phyloP scores from a whole-genome alignment of 2,888 invertebrate species.

The Lasioglossum calceatum region DNA sequence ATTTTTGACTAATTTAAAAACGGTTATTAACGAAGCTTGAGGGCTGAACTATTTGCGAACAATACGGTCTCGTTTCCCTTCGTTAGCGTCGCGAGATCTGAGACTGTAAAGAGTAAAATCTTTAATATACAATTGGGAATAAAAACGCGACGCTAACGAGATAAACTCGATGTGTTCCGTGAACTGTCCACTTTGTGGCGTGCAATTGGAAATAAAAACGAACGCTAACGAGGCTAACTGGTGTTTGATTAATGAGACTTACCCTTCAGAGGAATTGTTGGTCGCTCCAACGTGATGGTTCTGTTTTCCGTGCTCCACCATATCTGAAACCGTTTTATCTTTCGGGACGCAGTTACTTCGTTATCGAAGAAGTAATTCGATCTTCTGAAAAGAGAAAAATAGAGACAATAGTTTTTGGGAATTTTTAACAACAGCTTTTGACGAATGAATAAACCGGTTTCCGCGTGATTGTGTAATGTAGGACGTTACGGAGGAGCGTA shows the following conservation, averaged over 20 bases:
- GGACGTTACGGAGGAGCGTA: neutral
- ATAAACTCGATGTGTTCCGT: neutral
- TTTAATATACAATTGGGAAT: neutral
- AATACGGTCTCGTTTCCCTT: neutral
- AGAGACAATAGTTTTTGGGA: neutral
- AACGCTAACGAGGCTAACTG: neutral
- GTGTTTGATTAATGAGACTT: constrained; percentile 32
- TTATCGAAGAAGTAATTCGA: neutral
- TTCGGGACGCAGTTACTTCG: constrained; percentile 11
- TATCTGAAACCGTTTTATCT: constrained; percentile 34
- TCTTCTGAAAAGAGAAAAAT: constrained; percentile 21
- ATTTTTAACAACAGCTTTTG: neutral
- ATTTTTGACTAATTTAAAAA: neutral
- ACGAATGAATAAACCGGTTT: neutral
- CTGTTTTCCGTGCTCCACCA: constrained; percentile 71
- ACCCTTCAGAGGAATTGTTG: constrained; percentile 67
- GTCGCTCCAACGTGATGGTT: constrained; percentile 69
- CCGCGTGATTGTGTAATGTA: neutral
- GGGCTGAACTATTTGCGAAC: neutral
- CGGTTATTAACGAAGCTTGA: constrained; percentile 17
- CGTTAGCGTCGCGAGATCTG: neutral
- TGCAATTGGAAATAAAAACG: neutral
- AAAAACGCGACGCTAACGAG: neutral
- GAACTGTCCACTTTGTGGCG: neutral
- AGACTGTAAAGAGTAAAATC: neutral